Base-by-base conservation (phyloP, 2,888 invertebrate genomes). In the Auanema sp. region DNA sequence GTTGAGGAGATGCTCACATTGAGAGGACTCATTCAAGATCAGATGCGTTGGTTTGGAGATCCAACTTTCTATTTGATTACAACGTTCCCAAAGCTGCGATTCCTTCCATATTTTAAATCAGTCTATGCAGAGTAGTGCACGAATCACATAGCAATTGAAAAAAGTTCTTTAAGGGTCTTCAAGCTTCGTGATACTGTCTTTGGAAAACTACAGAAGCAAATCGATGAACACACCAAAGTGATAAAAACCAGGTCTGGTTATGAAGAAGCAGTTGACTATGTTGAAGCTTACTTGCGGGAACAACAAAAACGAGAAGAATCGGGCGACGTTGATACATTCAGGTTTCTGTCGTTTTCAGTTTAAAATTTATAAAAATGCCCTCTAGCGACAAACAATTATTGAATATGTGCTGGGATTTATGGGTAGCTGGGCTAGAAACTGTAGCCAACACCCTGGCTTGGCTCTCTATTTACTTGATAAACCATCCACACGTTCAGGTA, bases 341-440 rank as follows among this genome's bases (percentile, higher is more conserved):
- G 64, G 64, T 67, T 18, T 8, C 47, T 5, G 16, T 18, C 8
- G 4, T 16, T 21, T 21, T 18, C 43, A 14, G 47, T 18, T 18
- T 47, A 8, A 47, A 16, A 47, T 21, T 47, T 21, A 6, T 10
- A 23, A 11, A 52, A 52, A 23, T 5, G 16, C 6, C 8, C 8
- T 3, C 3, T 6, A 47, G 21, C 47, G 8, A 47, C 47, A 47
- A 47, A 47, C 47, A 47, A 8, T 49, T 75, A 43, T 16, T 54
- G 16, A 72, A 68, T 56, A 55, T 72, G 60, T 69, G 66, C 40
- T 71, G 72, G 33, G 75, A 75, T 60, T 60, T 75, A 44, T 75
- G 75, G 75, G 50, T 74, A 21, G 75, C 72, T 53, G 76, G 76
- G 5, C 65, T 72, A 68, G 75, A 76, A 51, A 72, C 76, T 8